These are phyloP conservation scores for Melikaiella ostensackeni DNA, from an alignment of 2,888 invertebrate species.

Conservation along the genomic window DNA sequence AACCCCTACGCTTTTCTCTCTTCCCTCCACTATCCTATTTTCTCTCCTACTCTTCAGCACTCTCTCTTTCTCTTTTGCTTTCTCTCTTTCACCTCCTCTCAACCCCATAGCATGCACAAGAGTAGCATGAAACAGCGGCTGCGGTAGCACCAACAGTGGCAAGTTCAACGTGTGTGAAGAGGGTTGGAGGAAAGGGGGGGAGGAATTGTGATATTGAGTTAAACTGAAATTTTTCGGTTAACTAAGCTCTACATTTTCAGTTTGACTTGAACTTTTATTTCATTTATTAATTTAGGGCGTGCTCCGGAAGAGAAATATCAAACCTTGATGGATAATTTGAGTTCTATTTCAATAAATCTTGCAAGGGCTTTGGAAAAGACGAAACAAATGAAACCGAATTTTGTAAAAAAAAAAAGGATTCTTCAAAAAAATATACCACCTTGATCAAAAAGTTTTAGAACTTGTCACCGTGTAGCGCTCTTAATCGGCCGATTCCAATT, in stretches of 20 bases:
- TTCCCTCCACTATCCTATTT: neutral
- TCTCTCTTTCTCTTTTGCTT: neutral
- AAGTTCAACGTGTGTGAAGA: neutral
- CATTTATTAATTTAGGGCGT: neutral
- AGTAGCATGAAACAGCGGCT: constrained; percentile 33
- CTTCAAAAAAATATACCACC: no score
- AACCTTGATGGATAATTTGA: no score
- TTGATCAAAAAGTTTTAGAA: no score
- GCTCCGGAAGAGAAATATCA: no score
- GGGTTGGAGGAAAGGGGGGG: neutral
- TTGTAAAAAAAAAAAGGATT: no score
- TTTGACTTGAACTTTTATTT: neutral
- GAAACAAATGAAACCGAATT: no score
- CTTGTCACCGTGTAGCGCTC: no score
- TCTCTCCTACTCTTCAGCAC: no score
- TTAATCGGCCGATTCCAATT: no score
- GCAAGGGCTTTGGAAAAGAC: no score
- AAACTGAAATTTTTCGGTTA: neutral
- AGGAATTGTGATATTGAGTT: neutral
- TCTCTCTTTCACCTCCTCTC: neutral
- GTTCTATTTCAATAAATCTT: no score
- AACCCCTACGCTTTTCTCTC: constrained; percentile 35
- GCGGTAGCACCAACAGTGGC: neutral
- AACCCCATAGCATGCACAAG: constrained; percentile 2
- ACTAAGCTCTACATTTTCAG: neutral